Evolutionary conservation across 2,113 vertebrate species (phyloP).

Genomic region (Chloropsis hardwickii): DNA sequence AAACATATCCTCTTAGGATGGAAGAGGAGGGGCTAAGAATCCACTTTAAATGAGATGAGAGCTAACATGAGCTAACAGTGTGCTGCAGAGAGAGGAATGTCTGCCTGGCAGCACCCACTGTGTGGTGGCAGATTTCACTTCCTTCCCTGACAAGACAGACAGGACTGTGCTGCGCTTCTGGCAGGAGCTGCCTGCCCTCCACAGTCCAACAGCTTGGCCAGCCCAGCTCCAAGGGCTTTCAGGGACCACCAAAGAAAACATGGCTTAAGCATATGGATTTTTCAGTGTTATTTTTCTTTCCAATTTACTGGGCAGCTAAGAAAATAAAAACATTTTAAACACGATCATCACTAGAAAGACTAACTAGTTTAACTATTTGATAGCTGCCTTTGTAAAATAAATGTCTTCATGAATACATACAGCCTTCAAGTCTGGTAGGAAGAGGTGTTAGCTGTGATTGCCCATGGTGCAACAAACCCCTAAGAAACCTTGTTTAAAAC

Average conservation of each 20-base stretch:
- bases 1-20: not conserved
- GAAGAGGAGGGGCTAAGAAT: not conserved
- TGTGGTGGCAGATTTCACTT: not conserved
- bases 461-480: not conserved
- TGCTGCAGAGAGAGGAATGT: not conserved
- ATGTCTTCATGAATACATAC: not conserved
- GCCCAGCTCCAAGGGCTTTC: not conserved
- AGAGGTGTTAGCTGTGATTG: not conserved
- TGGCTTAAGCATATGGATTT: not conserved
- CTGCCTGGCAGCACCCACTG: not conserved
- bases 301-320: not conserved
- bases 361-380: not conserved
- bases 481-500: conserved; percentile 14
- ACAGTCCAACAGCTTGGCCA: not conserved
- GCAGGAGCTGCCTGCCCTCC: not conserved
- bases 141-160: not conserved
- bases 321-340: not conserved
- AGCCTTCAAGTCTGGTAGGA: not conserved
- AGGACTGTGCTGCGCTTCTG: not conserved
- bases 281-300: not conserved
- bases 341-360: not conserved
- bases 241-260: not conserved
- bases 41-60: not conserved
- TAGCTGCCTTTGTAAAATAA: not conserved
- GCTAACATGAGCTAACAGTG: not conserved